phyloP scores from a whole-genome alignment of 2,113 vertebrate genomes.

The Ochotona princeps region DNA sequence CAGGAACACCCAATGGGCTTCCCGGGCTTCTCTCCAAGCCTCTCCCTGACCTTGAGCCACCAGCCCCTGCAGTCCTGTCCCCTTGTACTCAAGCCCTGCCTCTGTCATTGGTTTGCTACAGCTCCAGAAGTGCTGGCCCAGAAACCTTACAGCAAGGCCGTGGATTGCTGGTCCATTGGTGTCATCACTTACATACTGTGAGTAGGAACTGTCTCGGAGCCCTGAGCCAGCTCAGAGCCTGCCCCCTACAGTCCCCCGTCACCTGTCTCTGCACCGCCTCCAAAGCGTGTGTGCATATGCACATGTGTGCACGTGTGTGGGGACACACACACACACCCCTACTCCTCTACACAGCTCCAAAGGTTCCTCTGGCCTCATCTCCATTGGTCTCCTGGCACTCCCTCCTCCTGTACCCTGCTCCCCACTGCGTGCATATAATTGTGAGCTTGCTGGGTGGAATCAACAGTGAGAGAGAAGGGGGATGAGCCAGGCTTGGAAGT shows the following conservation, averaged over 20 bases:
- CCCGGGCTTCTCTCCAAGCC: not conserved
- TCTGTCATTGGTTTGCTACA: slow-evolving; percentile 76
- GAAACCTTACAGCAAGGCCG: slow-evolving; percentile 96
- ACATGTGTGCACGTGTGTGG: fast-evolving
- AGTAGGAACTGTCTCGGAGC: slow-evolving; percentile 80
- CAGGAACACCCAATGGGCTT: not conserved
- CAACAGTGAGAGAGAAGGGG: not conserved
- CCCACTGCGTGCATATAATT: not conserved
- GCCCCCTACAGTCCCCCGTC: not conserved
- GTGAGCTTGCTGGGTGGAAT: not conserved
- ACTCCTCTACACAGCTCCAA: not conserved
- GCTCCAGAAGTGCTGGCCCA: slow-evolving; percentile 95
- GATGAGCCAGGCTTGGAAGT: not conserved
- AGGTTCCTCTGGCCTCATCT: not conserved
- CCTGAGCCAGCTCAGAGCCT: not conserved
- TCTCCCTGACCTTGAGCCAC: not conserved
- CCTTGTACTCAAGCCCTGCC: slow-evolving; percentile 21
- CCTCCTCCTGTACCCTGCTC: not conserved
- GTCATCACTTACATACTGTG: slow-evolving; percentile 98
- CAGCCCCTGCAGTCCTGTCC: not conserved
- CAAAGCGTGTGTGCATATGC: not conserved
- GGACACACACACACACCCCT: fast-evolving
- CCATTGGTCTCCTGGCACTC: not conserved
- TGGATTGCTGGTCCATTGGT: slow-evolving; percentile 98
- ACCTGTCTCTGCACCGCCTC: not conserved